These are phyloP conservation scores for Labeo calbasu DNA, from an alignment of 2,797 vertebrate genomes.

Conservation along the genomic window DNA sequence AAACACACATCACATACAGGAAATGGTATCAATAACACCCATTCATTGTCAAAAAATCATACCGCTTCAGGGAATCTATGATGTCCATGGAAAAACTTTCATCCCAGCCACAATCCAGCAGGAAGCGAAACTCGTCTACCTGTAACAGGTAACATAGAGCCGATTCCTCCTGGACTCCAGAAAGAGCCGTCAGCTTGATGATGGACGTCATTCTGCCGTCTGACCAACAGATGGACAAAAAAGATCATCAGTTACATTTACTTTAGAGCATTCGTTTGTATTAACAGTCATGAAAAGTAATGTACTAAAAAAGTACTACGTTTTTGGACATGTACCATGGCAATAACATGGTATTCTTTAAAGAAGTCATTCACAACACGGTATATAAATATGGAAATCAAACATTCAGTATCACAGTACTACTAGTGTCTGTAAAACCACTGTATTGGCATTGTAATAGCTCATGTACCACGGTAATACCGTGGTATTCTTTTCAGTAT, in stretches of 20 bases:
- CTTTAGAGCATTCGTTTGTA: not conserved
- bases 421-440: not conserved
- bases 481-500: not conserved
- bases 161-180: conserved; percentile 96
- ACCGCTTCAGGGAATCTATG: conserved; percentile 96
- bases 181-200: conserved; percentile 96
- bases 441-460: not conserved
- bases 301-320: not conserved
- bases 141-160: conserved; percentile 97
- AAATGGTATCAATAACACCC: not conserved
- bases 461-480: not conserved
- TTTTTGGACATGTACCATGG: not conserved
- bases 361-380: not conserved
- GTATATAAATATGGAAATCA: not conserved
- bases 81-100: conserved; percentile 98
- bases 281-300: not conserved
- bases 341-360: not conserved
- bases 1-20: conserved; percentile 7
- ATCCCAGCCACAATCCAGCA: conserved; percentile 98
- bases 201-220: conserved; percentile 92
- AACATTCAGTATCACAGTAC: not conserved
- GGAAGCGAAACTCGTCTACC: conserved; percentile 97
- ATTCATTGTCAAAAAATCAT: not conserved
- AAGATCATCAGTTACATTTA: not conserved
- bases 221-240: conserved; percentile 23